Percentiles rank a stretch among this genome's conserved stretches.
phyloP scores from a whole-genome alignment of 1,140 invertebrate genomes.

The Oryctes rhinoceros region DNA sequence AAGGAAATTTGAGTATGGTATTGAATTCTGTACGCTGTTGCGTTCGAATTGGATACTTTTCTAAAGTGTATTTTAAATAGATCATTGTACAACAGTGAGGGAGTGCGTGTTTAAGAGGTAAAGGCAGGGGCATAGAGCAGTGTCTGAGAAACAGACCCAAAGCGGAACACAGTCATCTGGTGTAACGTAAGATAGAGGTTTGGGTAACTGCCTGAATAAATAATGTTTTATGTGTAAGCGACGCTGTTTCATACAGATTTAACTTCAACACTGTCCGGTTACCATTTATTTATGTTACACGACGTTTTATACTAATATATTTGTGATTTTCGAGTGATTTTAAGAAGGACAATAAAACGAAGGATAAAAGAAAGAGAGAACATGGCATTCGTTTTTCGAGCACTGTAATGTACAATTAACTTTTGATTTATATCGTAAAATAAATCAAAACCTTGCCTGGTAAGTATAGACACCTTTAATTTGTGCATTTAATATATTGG shows the following conservation, averaged over 20 bases:
- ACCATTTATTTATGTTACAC: neutral
- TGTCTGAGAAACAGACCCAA: slow-evolving; percentile 18
- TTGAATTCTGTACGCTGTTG: too few species aligned
- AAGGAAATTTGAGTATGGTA: too few species aligned
- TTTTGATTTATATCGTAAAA: neutral
- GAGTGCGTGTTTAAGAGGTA: neutral
- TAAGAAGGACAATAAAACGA: neutral
- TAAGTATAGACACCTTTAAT: neutral
- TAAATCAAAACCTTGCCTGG: neutral
- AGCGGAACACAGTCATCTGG: slow-evolving; percentile 19
- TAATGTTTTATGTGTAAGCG: neutral
- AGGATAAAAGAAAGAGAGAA: neutral
- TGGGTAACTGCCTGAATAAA: neutral
- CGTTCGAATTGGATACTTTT: too few species aligned
- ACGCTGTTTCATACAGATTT: neutral
- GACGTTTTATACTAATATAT: neutral
- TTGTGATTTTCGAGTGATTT: neutral
- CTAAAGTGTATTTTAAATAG: too few species aligned
- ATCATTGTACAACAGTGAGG: neutral
- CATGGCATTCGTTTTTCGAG: neutral
- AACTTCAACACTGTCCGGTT: neutral
- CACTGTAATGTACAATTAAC: neutral
- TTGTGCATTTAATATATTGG: neutral
- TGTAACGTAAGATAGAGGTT: neutral
- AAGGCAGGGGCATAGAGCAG: neutral